These are phyloP conservation scores for Pantherophis vulpinus DNA, from an alignment of 2,797 vertebrate genomes.

Conservation along the genomic window DNA sequence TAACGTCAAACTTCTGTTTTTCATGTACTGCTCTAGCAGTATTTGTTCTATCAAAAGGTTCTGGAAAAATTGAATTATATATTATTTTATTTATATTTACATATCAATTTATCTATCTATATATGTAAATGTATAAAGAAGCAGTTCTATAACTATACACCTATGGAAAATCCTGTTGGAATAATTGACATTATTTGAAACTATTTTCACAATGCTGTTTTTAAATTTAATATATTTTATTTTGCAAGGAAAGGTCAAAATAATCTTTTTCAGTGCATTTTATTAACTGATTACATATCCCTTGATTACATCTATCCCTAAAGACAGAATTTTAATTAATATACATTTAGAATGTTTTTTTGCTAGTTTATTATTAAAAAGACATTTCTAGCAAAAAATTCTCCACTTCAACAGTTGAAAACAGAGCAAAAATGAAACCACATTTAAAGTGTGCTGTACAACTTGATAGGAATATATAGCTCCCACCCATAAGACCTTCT, in stretches of 20 bases:
- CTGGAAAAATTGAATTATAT: conserved; percentile 73
- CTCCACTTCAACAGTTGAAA: not conserved
- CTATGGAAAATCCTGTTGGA: not conserved
- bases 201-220: not conserved
- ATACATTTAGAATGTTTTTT: not conserved
- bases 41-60: conserved; percentile 93
- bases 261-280: not conserved
- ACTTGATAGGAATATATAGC: not conserved
- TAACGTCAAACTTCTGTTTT: conserved; percentile 86
- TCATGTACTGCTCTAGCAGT: conserved; percentile 95
- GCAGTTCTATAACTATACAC: not conserved
- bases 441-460: not conserved
- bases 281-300: not conserved
- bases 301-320: not conserved
- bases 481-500: not conserved
- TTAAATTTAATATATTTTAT: conserved; percentile 2
- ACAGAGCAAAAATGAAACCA: not conserved
- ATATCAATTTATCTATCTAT: not conserved
- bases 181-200: not conserved
- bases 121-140: not conserved
- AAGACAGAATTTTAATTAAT: not conserved
- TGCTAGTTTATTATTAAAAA: not conserved
- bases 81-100: not conserved
- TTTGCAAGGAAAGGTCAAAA: not conserved
- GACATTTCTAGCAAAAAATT: not conserved